Conservation (phyloP, 2,888 invertebrate species). For the Stenodema calcarata region DNA sequence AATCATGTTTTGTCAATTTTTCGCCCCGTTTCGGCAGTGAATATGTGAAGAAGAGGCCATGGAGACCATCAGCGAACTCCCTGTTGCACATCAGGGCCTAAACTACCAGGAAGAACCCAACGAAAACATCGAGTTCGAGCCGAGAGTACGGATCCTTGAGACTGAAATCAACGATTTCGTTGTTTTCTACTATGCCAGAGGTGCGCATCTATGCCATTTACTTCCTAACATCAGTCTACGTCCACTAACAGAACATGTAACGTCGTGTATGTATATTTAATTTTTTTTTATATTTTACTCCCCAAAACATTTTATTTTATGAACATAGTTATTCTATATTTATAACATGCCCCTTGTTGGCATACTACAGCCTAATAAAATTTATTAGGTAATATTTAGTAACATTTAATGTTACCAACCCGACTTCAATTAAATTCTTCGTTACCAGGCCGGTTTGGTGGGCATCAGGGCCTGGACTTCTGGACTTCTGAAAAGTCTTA, state of each 20-base stretch:
- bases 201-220: slow-evolving; percentile 45
- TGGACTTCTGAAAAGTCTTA: no score
- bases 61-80: slow-evolving; percentile 56
- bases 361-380: neutral
- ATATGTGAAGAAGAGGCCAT: neutral
- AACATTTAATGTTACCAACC: no score
- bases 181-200: slow-evolving; percentile 61
- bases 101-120: slow-evolving; percentile 59
- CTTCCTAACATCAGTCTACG: neutral
- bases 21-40: neutral
- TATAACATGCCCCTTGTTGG: no score
- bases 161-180: slow-evolving; percentile 61
- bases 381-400: no score
- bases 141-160: slow-evolving; percentile 61
- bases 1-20: neutral
- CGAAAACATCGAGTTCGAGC: slow-evolving; percentile 44
- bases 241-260: no score
- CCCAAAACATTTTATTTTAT: no score
- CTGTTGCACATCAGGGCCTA: slow-evolving; percentile 52
- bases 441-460: no score
- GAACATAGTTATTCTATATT: no score
- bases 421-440: no score
- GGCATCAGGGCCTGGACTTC: no score
- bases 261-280: no score
- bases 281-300: no score